phyloP scores from a whole-genome alignment of 2,888 invertebrate genomes.

The Philopedon plagiatum region DNA sequence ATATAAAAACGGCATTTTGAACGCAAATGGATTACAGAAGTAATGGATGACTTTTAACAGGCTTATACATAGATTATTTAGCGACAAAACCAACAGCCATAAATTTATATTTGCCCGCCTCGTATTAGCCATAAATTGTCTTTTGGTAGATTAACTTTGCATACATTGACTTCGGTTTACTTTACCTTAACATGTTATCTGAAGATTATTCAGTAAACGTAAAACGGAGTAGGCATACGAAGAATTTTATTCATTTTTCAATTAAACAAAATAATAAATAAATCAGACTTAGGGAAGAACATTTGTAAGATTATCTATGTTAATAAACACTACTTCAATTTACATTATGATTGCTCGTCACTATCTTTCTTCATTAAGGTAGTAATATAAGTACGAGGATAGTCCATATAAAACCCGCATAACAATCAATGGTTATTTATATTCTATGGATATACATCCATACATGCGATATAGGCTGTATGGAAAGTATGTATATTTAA shows the following conservation, averaged over 20 bases:
- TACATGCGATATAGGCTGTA: too few species aligned
- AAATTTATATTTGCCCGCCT: constrained; percentile 51
- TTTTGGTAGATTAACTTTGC: constrained; percentile 48
- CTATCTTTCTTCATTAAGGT: background rate
- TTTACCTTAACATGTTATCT: constrained; percentile 46
- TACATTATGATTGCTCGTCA: background rate
- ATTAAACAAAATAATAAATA: constrained; percentile 49
- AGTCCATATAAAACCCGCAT: too few species aligned
- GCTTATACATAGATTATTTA: constrained; percentile 43
- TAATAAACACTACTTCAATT: background rate
- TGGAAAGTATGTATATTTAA: too few species aligned
- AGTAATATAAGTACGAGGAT: too few species aligned
- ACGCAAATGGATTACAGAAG: constrained; percentile 38
- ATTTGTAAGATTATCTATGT: constrained; percentile 2
- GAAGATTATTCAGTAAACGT: constrained; percentile 47
- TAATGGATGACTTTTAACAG: constrained; percentile 36
- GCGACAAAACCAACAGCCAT: constrained; percentile 48
- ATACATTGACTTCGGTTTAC: constrained; percentile 43
- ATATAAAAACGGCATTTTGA: constrained; percentile 27
- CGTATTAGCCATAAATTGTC: constrained; percentile 48
- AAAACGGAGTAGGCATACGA: constrained; percentile 36
- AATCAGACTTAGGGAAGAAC: constrained; percentile 25
- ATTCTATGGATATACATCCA: too few species aligned
- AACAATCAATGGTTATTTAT: too few species aligned
- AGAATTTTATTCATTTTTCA: constrained; percentile 48